These are phyloP conservation scores for Microchrysa polita DNA, from an alignment of 2,888 invertebrate species.

Conservation along the genomic window DNA sequence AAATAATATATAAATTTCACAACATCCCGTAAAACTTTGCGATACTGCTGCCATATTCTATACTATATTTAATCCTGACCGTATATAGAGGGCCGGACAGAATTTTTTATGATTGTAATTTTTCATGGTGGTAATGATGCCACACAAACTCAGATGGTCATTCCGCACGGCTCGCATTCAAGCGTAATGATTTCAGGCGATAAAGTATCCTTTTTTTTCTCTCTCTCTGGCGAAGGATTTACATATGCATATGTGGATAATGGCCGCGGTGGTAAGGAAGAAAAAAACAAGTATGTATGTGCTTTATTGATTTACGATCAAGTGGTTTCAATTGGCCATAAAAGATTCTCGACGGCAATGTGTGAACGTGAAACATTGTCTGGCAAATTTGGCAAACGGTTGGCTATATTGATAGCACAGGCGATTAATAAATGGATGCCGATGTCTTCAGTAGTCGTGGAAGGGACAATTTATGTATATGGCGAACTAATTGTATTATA, in stretches of 20 bases:
- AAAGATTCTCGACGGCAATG: background rate
- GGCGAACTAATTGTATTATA: too few relatives aligned
- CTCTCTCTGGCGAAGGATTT: conserved; percentile 40
- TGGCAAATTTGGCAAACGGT: too few relatives aligned
- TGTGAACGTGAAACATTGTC: conserved; percentile 10
- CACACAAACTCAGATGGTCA: conserved; percentile 40
- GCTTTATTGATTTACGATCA: conserved; percentile 38
- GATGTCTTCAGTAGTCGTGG: too few relatives aligned
- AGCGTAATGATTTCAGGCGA: conserved; percentile 28
- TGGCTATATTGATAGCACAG: too few relatives aligned
- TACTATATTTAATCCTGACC: background rate
- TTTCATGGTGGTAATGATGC: conserved; percentile 38
- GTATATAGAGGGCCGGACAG: background rate
- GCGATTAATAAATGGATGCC: too few relatives aligned
- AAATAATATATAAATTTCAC: conserved; percentile 19
- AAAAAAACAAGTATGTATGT: too few relatives aligned
- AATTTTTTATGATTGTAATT: conserved; percentile 37
- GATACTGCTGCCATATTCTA: background rate
- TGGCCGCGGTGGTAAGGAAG: background rate
- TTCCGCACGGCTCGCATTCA: conserved; percentile 18
- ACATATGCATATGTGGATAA: conserved; percentile 22
- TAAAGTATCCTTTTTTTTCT: conserved; percentile 34
- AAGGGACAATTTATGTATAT: too few relatives aligned
- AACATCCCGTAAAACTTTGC: conserved; percentile 20
- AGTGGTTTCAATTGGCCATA: conserved; percentile 32